Percentiles rank a stretch among this genome's conserved stretches.
phyloP scores from a whole-genome alignment of 1,140 invertebrate species.

The Tetramorium parvispinum region DNA sequence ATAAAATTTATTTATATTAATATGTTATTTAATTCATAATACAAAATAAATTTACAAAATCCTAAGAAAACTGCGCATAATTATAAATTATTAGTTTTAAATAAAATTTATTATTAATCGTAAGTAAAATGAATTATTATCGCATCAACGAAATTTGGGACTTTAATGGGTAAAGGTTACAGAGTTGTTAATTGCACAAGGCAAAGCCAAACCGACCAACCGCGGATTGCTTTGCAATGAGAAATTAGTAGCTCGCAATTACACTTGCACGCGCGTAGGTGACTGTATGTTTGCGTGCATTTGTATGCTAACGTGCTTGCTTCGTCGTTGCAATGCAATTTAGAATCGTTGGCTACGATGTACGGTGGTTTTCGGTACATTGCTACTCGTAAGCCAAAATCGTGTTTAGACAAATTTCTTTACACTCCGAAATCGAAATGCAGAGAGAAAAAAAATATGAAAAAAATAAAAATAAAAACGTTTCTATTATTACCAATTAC shows the following conservation, averaged over 20 bases:
- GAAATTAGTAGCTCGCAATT: conserved; percentile 58
- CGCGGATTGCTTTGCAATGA: conserved; percentile 57
- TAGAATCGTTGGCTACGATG: conserved; percentile 44
- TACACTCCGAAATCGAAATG: neutral
- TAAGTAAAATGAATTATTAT: conserved; percentile 37
- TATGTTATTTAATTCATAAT: conserved; percentile 5
- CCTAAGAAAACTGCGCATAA: neutral
- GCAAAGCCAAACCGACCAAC: conserved; percentile 45
- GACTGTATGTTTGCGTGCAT: conserved; percentile 10
- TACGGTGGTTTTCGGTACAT: neutral
- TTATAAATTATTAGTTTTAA: conserved; percentile 13
- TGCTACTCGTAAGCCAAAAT: neutral
- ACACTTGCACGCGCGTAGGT: neutral
- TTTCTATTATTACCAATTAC: neutral
- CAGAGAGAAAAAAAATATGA: neutral
- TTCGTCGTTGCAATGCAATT: conserved; percentile 51
- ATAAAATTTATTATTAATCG: conserved; percentile 15
- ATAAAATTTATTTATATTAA: neutral
- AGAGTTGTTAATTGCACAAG: conserved; percentile 45
- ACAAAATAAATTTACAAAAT: neutral
- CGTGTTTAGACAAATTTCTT: neutral
- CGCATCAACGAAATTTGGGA: neutral
- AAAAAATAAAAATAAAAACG: neutral
- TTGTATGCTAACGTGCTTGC: conserved; percentile 1
- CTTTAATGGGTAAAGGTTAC: conserved; percentile 39